Evolutionary conservation across 1,140 invertebrate genomes (phyloP).

Genomic region (Drosophila pseudoobscura): DNA sequence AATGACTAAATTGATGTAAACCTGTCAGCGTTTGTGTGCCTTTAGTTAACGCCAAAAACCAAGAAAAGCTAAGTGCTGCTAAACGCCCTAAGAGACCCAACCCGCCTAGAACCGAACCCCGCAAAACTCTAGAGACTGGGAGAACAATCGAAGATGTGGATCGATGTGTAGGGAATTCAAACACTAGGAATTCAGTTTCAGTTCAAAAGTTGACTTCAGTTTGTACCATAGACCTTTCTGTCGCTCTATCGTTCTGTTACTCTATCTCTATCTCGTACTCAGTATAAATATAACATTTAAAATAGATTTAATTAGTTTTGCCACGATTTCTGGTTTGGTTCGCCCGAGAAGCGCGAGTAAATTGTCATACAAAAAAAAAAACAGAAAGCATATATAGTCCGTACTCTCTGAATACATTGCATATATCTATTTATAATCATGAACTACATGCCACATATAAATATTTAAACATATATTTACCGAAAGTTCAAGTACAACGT

Average conservation of each 20-base stretch:
- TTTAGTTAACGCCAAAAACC: slow-evolving; percentile 43
- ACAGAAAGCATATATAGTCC: slow-evolving; percentile 54
- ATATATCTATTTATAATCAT: slow-evolving; percentile 58
- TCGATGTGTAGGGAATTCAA: neutral
- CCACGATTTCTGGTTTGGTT: slow-evolving; percentile 60
- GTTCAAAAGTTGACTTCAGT: slow-evolving; percentile 23
- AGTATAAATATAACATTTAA: slow-evolving; percentile 73
- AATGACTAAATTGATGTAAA: slow-evolving; percentile 44
- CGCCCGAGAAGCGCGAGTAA: slow-evolving; percentile 44
- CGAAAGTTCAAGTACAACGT: slow-evolving; percentile 57
- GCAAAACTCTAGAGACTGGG: neutral
- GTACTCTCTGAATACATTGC: slow-evolving; percentile 54
- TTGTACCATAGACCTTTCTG: slow-evolving; percentile 11
- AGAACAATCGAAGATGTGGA: neutral
- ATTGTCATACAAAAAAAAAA: slow-evolving; percentile 45
- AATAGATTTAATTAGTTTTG: slow-evolving; percentile 67
- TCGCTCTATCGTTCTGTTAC: slow-evolving; percentile 28
- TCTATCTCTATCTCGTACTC: slow-evolving; percentile 52
- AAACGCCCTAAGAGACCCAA: slow-evolving; percentile 34
- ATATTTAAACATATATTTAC: slow-evolving; percentile 57
- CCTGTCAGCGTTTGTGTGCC: slow-evolving; percentile 43
- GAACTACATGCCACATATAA: slow-evolving; percentile 62
- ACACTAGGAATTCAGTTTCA: slow-evolving; percentile 9
- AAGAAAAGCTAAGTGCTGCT: slow-evolving; percentile 37
- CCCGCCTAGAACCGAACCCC: slow-evolving; percentile 21